phyloP scores from a whole-genome alignment of 2,888 invertebrate genomes.

The Pandemis cinnamomeana region DNA sequence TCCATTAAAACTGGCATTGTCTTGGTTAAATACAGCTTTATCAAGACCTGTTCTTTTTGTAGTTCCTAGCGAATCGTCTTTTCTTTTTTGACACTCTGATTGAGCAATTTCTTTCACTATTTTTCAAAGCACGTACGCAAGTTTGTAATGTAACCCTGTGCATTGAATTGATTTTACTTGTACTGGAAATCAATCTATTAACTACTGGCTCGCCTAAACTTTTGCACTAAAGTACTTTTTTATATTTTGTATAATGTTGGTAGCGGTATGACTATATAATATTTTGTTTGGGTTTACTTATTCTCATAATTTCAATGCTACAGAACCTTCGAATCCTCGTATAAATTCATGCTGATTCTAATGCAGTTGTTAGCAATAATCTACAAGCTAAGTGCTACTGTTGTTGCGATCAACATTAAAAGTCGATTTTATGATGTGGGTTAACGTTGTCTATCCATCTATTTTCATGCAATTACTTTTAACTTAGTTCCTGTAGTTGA shows the following conservation, averaged over 20 bases:
- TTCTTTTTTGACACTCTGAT: background rate
- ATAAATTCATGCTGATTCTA: constrained; percentile 1
- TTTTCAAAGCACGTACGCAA: background rate
- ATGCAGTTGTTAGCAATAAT: constrained; percentile 10
- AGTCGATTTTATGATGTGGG: constrained; percentile 36
- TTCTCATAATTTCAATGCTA: background rate
- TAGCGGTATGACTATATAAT: no score
- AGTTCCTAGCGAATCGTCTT: background rate
- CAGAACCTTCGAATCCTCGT: constrained; percentile 8
- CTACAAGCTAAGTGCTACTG: constrained; percentile 15
- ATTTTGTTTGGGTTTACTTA: background rate
- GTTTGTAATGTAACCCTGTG: background rate
- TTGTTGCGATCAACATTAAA: constrained; percentile 36
- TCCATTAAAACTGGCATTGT: background rate
- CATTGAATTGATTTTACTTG: background rate
- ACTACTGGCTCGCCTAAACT: background rate
- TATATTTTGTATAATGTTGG: no score
- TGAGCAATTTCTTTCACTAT: background rate
- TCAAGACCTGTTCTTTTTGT: background rate
- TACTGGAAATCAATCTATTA: background rate
- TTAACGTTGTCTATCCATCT: constrained; percentile 26
- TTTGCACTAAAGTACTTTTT: background rate
- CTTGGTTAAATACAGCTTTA: background rate
- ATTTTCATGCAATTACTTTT: constrained; percentile 19
- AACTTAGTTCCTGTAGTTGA: constrained; percentile 16